Evolutionary conservation across 2,797 vertebrate species (phyloP).

Genomic region (Brotogeris chrysoptera): DNA sequence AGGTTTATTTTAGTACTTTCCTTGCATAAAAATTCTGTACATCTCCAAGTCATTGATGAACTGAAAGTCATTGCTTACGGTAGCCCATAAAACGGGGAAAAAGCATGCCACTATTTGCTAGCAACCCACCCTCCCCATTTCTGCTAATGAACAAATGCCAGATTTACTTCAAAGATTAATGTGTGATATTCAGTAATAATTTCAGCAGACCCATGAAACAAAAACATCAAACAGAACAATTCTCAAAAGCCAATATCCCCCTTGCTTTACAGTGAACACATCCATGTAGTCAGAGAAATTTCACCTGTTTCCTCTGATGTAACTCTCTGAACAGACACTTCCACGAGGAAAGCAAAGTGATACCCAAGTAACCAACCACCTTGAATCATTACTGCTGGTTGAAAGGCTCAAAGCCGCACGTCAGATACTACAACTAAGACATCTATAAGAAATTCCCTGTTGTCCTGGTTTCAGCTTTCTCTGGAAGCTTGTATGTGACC

Average conservation of each 20-base stretch:
- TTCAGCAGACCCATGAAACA: neutral
- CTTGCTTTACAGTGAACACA: neutral
- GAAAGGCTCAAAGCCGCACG: rapidly evolving
- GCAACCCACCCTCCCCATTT: neutral
- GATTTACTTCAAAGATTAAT: neutral
- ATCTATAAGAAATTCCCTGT: neutral
- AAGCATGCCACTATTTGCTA: neutral
- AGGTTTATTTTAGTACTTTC: neutral
- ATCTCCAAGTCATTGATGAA: neutral
- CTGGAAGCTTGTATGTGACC: neutral
- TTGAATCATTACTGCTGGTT: neutral
- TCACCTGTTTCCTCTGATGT: too few species aligned
- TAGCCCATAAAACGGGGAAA: neutral
- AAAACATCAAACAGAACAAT: neutral
- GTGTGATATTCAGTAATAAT: neutral
- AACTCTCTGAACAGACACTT: neutral
- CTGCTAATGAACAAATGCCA: neutral
- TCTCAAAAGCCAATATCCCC: neutral
- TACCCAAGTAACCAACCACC: neutral
- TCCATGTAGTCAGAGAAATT: neutral
- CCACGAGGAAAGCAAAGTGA: neutral
- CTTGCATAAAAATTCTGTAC: neutral
- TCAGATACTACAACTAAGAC: neutral
- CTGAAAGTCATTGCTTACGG: neutral
- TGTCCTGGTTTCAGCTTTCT: neutral